Evolutionary conservation across 2,113 vertebrate genomes (phyloP).

Genomic region (Myrmophylax atrothorax): DNA sequence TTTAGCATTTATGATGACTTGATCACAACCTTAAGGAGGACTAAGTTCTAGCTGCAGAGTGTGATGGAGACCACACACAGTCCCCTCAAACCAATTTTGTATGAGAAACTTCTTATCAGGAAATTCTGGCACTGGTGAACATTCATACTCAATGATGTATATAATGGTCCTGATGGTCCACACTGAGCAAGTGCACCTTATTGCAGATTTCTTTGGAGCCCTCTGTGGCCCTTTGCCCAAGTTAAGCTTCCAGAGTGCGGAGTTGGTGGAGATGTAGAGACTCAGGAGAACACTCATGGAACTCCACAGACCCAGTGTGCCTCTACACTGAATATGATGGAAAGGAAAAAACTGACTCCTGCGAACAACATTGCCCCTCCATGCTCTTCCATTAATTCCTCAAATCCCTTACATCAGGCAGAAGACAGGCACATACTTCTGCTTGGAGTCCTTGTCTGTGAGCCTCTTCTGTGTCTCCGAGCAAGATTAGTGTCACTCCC

Average conservation of each 20-base stretch:
- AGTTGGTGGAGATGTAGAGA: neutral
- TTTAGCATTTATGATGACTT: neutral
- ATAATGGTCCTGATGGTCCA: neutral
- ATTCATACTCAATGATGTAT: neutral
- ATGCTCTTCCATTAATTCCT: neutral
- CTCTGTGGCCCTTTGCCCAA: neutral
- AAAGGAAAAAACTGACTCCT: neutral
- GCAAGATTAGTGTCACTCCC: neutral
- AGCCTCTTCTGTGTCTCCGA: neutral
- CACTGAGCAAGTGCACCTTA: neutral
- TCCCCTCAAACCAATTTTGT: neutral
- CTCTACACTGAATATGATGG: neutral
- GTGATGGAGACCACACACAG: neutral
- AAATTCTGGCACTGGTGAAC: neutral
- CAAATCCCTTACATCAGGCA: neutral
- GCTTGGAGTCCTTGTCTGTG: neutral
- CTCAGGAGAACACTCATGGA: neutral
- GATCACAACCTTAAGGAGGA: neutral
- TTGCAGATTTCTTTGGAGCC: neutral
- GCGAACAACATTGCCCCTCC: neutral
- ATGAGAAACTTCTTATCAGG: neutral
- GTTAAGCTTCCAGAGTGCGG: neutral
- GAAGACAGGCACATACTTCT: neutral
- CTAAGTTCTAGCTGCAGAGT: neutral
- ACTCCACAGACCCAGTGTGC: neutral